Evolutionary conservation across 2,888 invertebrate genomes (phyloP), one percentile per base, ranked within the genome.

Genomic region (Theretra japonica): DNA sequence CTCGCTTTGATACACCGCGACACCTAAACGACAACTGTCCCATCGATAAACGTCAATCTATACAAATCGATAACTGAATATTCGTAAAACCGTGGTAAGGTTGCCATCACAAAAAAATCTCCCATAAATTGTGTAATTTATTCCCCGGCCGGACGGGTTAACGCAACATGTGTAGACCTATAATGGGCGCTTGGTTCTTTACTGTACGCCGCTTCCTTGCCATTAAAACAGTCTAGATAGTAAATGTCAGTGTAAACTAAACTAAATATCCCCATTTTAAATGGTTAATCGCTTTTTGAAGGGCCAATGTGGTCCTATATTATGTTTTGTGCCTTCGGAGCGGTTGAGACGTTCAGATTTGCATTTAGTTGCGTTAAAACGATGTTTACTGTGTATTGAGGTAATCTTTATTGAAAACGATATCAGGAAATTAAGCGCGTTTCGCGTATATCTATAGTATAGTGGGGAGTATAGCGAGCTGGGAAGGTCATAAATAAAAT

Each of bases 71-170:
- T 73, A 79, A 78, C 79, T 75, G 76, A 70, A 75, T 75, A 81
- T 77, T 80, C 73, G 76, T 75, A 73, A 77, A 74, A 72, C 73
- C 73, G 71, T 74, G 75, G 75, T 73, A 68, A 79, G 83, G 83
- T 85, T 84, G 83, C 83, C 86, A 86, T 84, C 76, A 89, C 86
- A 90, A 87, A 90, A 89, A 88, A 88, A 86, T 83, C 76, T 78
- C 79, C 83, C 87, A 90, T 93, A 93, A 93, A 92, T 89, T 88
- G 86, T 80, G 82, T 87, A 93, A 90, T 92, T 93, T 93, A 93
- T 92, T 81, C 78, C 82, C 82, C 75, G 74, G 78, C 79, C 78
- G 81, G 88, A 88, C 90, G 83, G 88, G 83, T 86, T 87, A 88
- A 87, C 84, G 86, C 84, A 83, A 79, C 83, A 83, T 82, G 81